Conservation (phyloP, 1,140 invertebrate species). For the Aporrectodea caliginosa region DNA sequence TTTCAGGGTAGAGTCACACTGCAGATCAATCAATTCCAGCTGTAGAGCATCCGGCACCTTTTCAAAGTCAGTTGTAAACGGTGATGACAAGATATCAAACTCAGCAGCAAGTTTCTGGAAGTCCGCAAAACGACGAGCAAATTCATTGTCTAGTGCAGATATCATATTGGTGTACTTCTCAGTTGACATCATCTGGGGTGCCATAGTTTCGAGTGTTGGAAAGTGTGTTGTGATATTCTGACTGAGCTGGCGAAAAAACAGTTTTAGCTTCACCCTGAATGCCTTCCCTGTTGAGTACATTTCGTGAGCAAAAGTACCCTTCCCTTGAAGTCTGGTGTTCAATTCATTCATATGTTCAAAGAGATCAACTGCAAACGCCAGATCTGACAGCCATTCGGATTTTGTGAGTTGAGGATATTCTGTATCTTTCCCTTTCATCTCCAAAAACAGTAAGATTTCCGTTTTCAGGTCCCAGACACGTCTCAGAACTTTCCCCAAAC, state of each 20-base stretch:
- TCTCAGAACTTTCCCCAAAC: constrained; percentile 1
- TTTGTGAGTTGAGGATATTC: neutral
- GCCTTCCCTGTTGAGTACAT: neutral
- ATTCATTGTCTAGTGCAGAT: neutral
- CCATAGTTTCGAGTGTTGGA: neutral
- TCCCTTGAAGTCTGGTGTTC: constrained; percentile 3
- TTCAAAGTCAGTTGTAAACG: neutral
- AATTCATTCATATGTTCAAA: neutral
- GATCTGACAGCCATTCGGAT: neutral
- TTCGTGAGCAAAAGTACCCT: neutral
- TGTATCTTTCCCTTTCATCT: neutral
- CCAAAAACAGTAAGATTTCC: neutral
- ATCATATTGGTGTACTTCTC: neutral
- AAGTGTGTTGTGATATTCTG: neutral
- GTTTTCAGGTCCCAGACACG: neutral
- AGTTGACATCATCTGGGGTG: neutral
- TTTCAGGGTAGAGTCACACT: constrained; percentile 10
- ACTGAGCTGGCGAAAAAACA: constrained; percentile 9
- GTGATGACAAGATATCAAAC: neutral
- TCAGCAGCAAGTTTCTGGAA: neutral
- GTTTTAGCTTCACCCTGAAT: constrained; percentile 1
- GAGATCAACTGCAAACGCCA: neutral
- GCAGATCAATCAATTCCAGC: constrained; percentile 23
- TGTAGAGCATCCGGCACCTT: constrained; percentile 6
- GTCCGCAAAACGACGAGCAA: neutral